phyloP scores from a whole-genome alignment of 2,113 vertebrate genomes.

The Takifugu flavidus region DNA sequence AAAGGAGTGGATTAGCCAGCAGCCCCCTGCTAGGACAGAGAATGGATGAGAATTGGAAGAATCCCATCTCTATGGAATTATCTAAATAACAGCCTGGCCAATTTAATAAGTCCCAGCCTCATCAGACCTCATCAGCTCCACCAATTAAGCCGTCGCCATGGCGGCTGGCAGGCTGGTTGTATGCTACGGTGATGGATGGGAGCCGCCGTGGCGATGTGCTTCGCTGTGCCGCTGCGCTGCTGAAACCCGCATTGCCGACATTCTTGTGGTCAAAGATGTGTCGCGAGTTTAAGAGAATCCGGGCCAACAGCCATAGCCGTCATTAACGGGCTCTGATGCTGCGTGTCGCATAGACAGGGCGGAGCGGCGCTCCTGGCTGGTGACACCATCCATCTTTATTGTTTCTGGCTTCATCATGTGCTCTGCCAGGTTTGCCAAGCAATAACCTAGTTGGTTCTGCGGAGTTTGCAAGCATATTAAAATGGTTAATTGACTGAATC shows the following conservation, averaged over 20 bases:
- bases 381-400: neutral
- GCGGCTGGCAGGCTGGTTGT: slow-evolving; percentile 58
- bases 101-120: slow-evolving; percentile 69
- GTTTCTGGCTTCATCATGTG: neutral
- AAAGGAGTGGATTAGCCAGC: slow-evolving; percentile 57
- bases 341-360: neutral
- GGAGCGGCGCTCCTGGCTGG: neutral
- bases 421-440: neutral
- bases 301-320: neutral
- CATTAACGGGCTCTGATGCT: no score
- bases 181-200: slow-evolving; percentile 57
- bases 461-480: neutral
- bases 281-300: neutral
- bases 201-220: slow-evolving; percentile 12
- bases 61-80: slow-evolving; percentile 57
- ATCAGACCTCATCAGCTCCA: slow-evolving; percentile 70
- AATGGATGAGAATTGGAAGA: slow-evolving; percentile 56
- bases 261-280: slow-evolving; percentile 1
- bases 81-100: slow-evolving; percentile 66
- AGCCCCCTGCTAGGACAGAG: slow-evolving; percentile 50
- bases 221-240: slow-evolving; percentile 10
- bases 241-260: slow-evolving; percentile 23
- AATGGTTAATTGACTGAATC: neutral
- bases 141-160: slow-evolving; percentile 63
- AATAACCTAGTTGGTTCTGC: neutral